A percentile compares a stretch with the other conserved stretches of the same genome.
Conservation (phyloP, 1,140 invertebrate species). For the Trypoxylus dichotomus region DNA sequence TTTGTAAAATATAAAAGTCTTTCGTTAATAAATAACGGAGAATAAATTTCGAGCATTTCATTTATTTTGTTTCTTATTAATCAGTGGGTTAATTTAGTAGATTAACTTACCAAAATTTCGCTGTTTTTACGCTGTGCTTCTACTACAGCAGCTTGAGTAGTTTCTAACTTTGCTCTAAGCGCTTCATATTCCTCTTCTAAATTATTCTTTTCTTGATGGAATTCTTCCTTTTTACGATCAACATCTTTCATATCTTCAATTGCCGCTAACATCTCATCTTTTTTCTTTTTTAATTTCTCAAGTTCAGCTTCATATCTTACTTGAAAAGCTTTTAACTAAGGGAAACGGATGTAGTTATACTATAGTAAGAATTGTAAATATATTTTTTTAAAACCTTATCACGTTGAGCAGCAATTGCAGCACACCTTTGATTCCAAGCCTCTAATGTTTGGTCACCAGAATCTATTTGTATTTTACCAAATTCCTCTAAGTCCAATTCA, state of each 20-base stretch:
- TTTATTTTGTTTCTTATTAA: too few relatives aligned
- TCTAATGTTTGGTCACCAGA: conserved; percentile 34
- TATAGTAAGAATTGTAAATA: too few relatives aligned
- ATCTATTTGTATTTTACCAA: conserved; percentile 38
- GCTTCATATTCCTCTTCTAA: conserved; percentile 26
- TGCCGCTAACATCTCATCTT: conserved; percentile 9
- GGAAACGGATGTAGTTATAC: too few relatives aligned
- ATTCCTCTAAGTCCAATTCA: conserved; percentile 38
- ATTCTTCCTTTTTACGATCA: conserved; percentile 33
- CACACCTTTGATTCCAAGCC: conserved; percentile 34
- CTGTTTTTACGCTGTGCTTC: conserved; percentile 35
- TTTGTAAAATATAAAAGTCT: background rate
- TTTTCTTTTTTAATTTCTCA: conserved; percentile 10
- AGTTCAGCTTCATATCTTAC: conserved; percentile 25
- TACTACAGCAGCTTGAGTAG: conserved; percentile 35
- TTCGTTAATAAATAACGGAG: too few relatives aligned
- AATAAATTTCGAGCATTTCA: too few relatives aligned
- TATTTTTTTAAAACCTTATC: background rate
- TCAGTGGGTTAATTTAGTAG: too few relatives aligned
- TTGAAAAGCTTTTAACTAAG: conserved; percentile 18
- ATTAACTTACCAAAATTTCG: conserved; percentile 37
- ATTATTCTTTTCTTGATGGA: conserved; percentile 24
- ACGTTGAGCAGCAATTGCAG: conserved; percentile 27
- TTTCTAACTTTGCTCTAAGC: conserved; percentile 35
- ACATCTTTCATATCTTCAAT: conserved; percentile 35